These are phyloP conservation scores for Cirrhinus molitorella DNA, from an alignment of 2,797 vertebrate species.

Conservation along the genomic window DNA sequence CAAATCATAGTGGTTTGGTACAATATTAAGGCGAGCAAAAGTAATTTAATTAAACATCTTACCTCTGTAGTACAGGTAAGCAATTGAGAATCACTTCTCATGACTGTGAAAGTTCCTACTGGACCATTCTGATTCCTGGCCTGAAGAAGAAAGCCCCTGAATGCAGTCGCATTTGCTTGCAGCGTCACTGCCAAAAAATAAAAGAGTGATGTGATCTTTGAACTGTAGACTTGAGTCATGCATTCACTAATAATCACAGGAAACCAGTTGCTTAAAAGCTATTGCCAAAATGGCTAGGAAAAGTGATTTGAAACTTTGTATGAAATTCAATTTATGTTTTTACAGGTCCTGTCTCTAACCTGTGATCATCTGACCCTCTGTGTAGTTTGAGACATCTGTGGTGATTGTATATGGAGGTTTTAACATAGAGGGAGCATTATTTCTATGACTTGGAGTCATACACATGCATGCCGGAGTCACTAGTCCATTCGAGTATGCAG, in stretches of 20 bases:
- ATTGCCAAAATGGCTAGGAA: background rate
- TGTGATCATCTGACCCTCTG: slow-evolving; percentile 58
- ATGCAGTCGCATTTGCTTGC: slow-evolving; percentile 60
- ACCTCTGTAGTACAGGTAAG: slow-evolving; percentile 68
- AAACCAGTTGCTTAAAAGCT: background rate
- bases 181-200: slow-evolving; percentile 67
- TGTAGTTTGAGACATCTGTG: slow-evolving; percentile 48
- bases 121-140: slow-evolving; percentile 67
- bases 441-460: background rate
- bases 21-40: background rate
- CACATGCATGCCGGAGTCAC: accelerated
- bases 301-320: background rate
- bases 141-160: slow-evolving; percentile 75
- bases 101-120: slow-evolving; percentile 71
- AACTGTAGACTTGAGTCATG: background rate
- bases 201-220: background rate
- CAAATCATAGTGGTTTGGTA: background rate
- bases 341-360: slow-evolving; percentile 48
- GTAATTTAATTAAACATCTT: slow-evolving; percentile 39
- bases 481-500: accelerated
- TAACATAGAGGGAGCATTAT: background rate
- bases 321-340: background rate
- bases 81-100: slow-evolving; percentile 64
- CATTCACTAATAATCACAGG: background rate
- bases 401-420: slow-evolving; percentile 57